Evolutionary conservation across 2,888 invertebrate genomes (phyloP).

Genomic region (Ichneumoninae sp.): DNA sequence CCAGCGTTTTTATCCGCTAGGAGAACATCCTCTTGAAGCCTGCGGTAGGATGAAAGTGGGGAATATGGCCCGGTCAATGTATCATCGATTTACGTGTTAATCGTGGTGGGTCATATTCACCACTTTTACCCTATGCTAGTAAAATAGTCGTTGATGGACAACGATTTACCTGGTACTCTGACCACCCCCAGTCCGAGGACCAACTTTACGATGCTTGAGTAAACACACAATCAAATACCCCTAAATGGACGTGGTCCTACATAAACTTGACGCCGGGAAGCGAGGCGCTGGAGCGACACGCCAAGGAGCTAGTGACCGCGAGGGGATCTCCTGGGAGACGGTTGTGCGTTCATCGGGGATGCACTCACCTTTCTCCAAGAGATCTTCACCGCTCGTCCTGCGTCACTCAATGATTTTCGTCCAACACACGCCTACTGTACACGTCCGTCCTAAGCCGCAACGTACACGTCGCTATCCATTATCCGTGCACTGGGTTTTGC

Average conservation of each 20-base stretch:
- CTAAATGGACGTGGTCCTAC: slow-evolving; percentile 28
- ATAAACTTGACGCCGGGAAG: slow-evolving; percentile 7
- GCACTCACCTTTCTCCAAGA: slow-evolving; percentile 52
- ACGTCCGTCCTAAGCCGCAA: not conserved
- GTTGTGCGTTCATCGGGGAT: slow-evolving; percentile 45
- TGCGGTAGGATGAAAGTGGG: too few species aligned
- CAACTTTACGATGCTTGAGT: slow-evolving; percentile 12
- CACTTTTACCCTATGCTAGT: too few species aligned
- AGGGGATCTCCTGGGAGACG: slow-evolving; percentile 36
- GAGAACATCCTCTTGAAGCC: too few species aligned
- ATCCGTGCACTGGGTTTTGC: slow-evolving; percentile 9
- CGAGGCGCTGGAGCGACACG: slow-evolving; percentile 37
- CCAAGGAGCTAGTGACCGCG: slow-evolving; percentile 42
- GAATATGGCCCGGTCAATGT: too few species aligned
- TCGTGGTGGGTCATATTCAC: too few species aligned
- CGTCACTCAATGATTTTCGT: slow-evolving; percentile 65
- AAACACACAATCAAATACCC: slow-evolving; percentile 44
- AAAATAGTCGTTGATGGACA: not conserved
- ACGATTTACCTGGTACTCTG: not conserved
- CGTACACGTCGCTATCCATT: not conserved
- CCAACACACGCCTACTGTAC: slow-evolving; percentile 7
- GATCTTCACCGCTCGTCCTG: slow-evolving; percentile 37
- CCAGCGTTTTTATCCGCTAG: too few species aligned
- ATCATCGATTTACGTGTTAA: too few species aligned
- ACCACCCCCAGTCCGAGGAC: not conserved